Conservation (phyloP, 2,888 invertebrate genomes). For the Spicauda simplicius region DNA sequence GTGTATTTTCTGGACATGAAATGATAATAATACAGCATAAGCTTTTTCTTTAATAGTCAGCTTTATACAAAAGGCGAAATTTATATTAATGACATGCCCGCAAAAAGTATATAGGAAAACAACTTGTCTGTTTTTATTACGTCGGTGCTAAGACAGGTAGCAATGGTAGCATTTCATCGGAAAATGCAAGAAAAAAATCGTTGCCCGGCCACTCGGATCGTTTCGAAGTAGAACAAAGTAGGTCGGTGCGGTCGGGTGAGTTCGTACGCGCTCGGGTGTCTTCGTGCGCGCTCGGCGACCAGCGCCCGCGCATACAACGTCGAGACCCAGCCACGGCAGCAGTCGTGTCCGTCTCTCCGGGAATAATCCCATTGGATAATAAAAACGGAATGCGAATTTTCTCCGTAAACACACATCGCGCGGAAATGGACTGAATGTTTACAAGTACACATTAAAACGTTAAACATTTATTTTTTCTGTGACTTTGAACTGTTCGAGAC, state of each 20-base stretch:
- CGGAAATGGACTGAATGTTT: constrained; percentile 64
- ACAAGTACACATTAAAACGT: constrained; percentile 42
- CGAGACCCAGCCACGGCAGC: constrained; percentile 65
- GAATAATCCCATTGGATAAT: constrained; percentile 52
- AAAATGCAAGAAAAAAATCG: constrained; percentile 78
- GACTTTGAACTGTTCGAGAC: constrained; percentile 63
- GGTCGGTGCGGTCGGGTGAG: constrained; percentile 71
- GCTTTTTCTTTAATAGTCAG: constrained; percentile 3
- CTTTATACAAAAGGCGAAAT: constrained; percentile 24
- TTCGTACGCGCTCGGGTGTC: constrained; percentile 64
- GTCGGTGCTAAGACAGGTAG: constrained; percentile 51
- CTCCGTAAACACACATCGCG: constrained; percentile 51
- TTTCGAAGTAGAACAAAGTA: constrained; percentile 78
- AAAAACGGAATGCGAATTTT: constrained; percentile 68
- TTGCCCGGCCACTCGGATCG: constrained; percentile 67
- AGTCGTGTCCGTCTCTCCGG: constrained; percentile 61
- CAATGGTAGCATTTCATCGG: constrained; percentile 76
- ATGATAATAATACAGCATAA: background rate
- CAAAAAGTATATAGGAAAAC: constrained; percentile 45
- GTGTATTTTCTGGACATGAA: no score
- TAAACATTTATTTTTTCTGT: constrained; percentile 51
- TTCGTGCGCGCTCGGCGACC: constrained; percentile 60
- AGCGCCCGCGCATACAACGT: constrained; percentile 69
- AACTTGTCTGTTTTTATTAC: constrained; percentile 54
- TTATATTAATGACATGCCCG: constrained; percentile 12